A percentile compares a stretch with the other conserved stretches of the same genome.
Evolutionary conservation across 2,888 invertebrate genomes (phyloP).

Genomic region (Drosophila ochracea): DNA sequence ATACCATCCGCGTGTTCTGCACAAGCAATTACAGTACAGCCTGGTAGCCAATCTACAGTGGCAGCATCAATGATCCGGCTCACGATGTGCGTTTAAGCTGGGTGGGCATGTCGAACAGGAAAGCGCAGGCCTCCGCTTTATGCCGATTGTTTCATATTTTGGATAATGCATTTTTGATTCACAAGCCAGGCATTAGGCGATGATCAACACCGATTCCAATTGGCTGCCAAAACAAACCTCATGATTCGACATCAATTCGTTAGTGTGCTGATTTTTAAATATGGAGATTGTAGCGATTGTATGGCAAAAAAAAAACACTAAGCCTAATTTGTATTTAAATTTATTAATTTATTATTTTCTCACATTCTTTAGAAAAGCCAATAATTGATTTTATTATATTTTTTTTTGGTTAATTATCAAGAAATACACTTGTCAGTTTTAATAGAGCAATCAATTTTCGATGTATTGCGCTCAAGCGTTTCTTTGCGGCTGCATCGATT

Average conservation of each 20-base stretch:
- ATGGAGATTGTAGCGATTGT: neutral
- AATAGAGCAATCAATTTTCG: neutral
- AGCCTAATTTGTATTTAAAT: neutral
- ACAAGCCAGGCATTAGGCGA: conserved; percentile 95
- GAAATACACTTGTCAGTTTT: neutral
- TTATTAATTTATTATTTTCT: neutral
- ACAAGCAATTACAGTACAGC: conserved; percentile 90
- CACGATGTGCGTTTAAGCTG: conserved; percentile 95
- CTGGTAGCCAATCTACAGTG: conserved; percentile 97
- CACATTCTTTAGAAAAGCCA: neutral
- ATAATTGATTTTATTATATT: too few relatives aligned
- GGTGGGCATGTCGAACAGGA: conserved; percentile 90
- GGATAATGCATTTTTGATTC: conserved; percentile 95
- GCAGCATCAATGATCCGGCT: conserved; percentile 92
- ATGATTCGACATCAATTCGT: neutral
- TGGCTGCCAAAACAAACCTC: neutral
- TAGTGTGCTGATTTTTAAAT: neutral
- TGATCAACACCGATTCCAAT: rapidly evolving
- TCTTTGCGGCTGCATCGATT: conserved; percentile 8
- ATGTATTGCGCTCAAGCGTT: neutral
- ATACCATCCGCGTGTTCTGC: conserved; percentile 86
- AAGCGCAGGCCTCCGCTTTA: conserved; percentile 86
- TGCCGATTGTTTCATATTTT: conserved; percentile 94
- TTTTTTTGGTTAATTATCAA: neutral
- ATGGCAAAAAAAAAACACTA: neutral